phyloP scores from a whole-genome alignment of 2,113 vertebrate genomes.

The Isurus oxyrinchus region DNA sequence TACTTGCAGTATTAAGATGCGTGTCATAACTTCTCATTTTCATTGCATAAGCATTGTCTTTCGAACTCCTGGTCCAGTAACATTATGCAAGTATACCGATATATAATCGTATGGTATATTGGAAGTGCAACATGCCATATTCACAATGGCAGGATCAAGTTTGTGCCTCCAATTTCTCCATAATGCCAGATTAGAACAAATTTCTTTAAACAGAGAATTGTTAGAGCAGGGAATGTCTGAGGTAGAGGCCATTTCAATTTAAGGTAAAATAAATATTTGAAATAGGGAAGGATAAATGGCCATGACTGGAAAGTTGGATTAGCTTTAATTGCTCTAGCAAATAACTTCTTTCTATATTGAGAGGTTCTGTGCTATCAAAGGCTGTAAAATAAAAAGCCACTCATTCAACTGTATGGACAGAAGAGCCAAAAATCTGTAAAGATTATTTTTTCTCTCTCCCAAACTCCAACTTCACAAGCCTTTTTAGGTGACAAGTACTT shows the following conservation, averaged over 20 bases:
- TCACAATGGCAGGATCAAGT: neutral
- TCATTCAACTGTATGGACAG: no score
- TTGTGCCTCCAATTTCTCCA: neutral
- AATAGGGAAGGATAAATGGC: neutral
- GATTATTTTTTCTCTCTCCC: neutral
- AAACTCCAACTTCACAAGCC: neutral
- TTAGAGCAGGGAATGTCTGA: neutral
- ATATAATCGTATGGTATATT: neutral
- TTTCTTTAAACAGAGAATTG: neutral
- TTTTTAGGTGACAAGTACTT: neutral
- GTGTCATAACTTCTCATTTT: neutral
- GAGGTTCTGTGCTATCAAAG: neutral
- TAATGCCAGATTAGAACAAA: neutral
- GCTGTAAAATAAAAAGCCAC: neutral
- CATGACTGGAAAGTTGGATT: neutral
- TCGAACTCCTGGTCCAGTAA: neutral
- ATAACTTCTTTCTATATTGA: neutral
- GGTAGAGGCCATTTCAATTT: neutral
- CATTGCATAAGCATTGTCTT: neutral
- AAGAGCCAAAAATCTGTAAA: neutral
- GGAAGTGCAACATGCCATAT: neutral
- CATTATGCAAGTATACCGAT: neutral
- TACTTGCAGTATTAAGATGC: neutral
- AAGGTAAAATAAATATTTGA: conserved; percentile 5
- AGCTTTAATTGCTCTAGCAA: neutral